These are phyloP conservation scores for Andrena minutula DNA, from an alignment of 2,888 invertebrate genomes.

Conservation along the genomic window DNA sequence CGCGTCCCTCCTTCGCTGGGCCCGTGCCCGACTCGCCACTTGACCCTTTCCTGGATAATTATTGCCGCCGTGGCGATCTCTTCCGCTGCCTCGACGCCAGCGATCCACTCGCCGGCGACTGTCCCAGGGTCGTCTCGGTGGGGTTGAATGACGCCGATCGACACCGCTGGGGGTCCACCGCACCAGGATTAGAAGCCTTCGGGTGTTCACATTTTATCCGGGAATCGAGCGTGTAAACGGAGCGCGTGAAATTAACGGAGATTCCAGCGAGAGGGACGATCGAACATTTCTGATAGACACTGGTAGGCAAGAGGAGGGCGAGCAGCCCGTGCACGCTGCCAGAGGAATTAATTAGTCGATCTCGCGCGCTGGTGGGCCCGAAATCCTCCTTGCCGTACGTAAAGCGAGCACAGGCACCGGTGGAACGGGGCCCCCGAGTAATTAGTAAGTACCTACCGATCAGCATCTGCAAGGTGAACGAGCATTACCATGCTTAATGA, in stretches of 20 bases:
- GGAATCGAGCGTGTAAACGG: background rate
- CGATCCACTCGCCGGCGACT: background rate
- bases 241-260: slow-evolving; percentile 21
- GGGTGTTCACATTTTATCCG: background rate
- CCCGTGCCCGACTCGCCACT: slow-evolving; percentile 33
- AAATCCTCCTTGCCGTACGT: slow-evolving; percentile 67
- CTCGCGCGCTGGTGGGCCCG: slow-evolving; percentile 76
- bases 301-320: slow-evolving; percentile 20
- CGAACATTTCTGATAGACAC: slow-evolving; percentile 34
- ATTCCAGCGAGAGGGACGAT: slow-evolving; percentile 16
- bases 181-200: no score
- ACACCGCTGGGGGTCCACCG: no score
- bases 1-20: slow-evolving; percentile 51
- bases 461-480: slow-evolving; percentile 79
- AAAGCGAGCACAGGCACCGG: slow-evolving; percentile 57
- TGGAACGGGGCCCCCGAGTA: slow-evolving; percentile 75
- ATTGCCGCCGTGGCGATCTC: slow-evolving; percentile 20
- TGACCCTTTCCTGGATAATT: slow-evolving; percentile 44
- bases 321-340: slow-evolving; percentile 48
- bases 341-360: slow-evolving; percentile 82
- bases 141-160: no score
- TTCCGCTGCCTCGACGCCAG: background rate
- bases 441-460: slow-evolving; percentile 82
- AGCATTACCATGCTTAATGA: slow-evolving; percentile 79
- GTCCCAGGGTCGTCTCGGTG: background rate